phyloP scores from a whole-genome alignment of 2,888 invertebrate genomes.

The Cosmorhoe ocellata region DNA sequence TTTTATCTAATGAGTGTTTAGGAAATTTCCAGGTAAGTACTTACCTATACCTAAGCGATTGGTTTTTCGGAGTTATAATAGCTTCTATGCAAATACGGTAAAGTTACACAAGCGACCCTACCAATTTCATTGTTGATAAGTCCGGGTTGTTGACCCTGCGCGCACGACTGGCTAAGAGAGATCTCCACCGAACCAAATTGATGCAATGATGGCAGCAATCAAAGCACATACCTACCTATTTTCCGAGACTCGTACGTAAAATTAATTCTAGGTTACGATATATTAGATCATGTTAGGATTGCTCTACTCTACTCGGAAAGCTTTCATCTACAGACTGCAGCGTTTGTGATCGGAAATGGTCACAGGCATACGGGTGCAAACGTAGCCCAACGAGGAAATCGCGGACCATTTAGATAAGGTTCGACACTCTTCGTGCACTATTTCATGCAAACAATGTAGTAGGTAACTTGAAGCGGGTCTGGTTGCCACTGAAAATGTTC shows the following conservation, averaged over 20 bases:
- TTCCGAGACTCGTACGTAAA: conserved; percentile 10
- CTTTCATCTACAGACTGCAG: no score
- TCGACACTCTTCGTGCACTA: conserved; percentile 49
- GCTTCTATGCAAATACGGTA: conserved; percentile 59
- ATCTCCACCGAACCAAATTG: conserved; percentile 61
- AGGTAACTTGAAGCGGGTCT: conserved; percentile 30
- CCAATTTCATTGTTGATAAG: conserved; percentile 72
- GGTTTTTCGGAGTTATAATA: conserved; percentile 41
- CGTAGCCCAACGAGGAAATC: conserved; percentile 67
- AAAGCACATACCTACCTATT: conserved; percentile 4
- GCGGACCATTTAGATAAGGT: conserved; percentile 75
- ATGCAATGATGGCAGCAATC: conserved; percentile 41
- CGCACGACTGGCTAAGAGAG: conserved; percentile 66
- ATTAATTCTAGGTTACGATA: no score
- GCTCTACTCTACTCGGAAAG: no score
- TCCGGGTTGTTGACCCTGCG: conserved; percentile 70
- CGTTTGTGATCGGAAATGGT: conserved; percentile 19
- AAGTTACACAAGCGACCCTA: conserved; percentile 53
- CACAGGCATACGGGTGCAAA: conserved; percentile 48
- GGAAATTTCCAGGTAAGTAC: background rate
- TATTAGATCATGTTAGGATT: no score
- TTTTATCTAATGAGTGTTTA: no score
- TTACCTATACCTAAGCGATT: no score
- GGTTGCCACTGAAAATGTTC: conserved; percentile 28
- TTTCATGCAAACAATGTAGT: conserved; percentile 49